phyloP scores from a whole-genome alignment of 2,888 invertebrate genomes.

The Prosapia bicincta region DNA sequence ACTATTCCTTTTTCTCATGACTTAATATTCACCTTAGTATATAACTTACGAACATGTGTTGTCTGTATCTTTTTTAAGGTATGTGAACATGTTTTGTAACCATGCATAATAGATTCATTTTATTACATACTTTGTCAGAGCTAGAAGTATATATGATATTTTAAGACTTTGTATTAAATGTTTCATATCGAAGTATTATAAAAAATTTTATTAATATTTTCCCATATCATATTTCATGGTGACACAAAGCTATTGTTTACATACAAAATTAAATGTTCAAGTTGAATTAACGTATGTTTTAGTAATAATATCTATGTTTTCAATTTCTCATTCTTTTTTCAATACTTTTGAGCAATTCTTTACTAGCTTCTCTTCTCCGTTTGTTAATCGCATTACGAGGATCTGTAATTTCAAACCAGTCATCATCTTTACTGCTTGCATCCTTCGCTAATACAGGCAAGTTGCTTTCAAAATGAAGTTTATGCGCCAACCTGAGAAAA shows the following conservation, averaged over 20 bases:
- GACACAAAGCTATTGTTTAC: not conserved
- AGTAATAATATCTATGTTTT: too few species aligned
- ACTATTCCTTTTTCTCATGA: too few species aligned
- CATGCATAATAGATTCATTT: too few species aligned
- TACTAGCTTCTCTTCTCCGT: constrained; percentile 67
- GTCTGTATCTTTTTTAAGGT: too few species aligned
- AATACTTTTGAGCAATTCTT: constrained; percentile 7
- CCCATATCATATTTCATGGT: not conserved
- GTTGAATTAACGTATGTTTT: too few species aligned
- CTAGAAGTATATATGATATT: too few species aligned
- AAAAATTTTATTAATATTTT: not conserved
- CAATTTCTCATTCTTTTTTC: not conserved
- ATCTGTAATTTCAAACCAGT: constrained; percentile 96
- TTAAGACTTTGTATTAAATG: too few species aligned
- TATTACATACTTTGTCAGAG: too few species aligned
- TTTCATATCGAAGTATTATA: too few species aligned
- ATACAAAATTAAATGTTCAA: not conserved
- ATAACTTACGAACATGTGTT: too few species aligned
- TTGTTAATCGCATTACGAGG: constrained; percentile 94
- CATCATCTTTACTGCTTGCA: constrained; percentile 87
- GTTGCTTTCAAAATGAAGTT: constrained; percentile 64
- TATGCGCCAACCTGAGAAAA: constrained; percentile 59
- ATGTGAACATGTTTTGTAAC: too few species aligned
- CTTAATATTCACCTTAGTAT: too few species aligned
- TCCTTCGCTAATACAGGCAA: constrained; percentile 78